Evolutionary conservation across 2,797 vertebrate species (phyloP), one percentile per base, ranked within the genome.

Genomic region (Brachyalestes nurse): DNA sequence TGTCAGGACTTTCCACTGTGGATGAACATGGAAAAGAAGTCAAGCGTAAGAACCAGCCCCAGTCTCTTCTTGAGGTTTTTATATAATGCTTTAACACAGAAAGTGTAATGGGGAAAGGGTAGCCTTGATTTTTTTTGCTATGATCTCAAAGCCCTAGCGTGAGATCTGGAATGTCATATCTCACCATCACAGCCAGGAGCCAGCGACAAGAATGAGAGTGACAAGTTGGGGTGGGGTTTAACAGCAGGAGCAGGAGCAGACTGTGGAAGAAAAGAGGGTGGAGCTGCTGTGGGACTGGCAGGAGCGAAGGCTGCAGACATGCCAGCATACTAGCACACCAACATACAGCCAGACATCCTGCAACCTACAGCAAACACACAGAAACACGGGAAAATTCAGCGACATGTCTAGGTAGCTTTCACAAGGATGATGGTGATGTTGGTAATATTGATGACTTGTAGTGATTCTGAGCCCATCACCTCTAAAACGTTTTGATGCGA

Each of bases 401-500:
- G 72, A n/a, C 42, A 77, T 0, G 8, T 13, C 23, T 38, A 69
- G 14, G 28, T 49, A 19, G 17, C 8, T 55, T 51, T 57, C 40
- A 23, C 28, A 72, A 16, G 3, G 58, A 1, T 60, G 2, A 40
- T 53, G 71, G 45, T 60, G 14, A 38, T 51, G 6, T 1, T 61
- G 23, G 10, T 64, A 21, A 61, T 61, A n/a, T 13, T 62, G 28
- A 40, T 53, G 21, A 23, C 2, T 28, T 40, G 9, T 40, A 25
- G 34, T 12, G n/a, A 55, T 9, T 25, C n/a, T 17, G 58, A n/a
- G 60, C 60, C 42, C 19, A 81, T 92, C 89, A 96, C 96, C 94
- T 96, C 95, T 88, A 96, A 96, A 79, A 96, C 91, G 90, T 96
- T 94, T 85, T 96, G 93, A 90, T 95, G 93, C 85, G 95, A 96